Evolutionary conservation across 2,888 invertebrate genomes (phyloP).

Genomic region (Nipponacmea schrenckii): DNA sequence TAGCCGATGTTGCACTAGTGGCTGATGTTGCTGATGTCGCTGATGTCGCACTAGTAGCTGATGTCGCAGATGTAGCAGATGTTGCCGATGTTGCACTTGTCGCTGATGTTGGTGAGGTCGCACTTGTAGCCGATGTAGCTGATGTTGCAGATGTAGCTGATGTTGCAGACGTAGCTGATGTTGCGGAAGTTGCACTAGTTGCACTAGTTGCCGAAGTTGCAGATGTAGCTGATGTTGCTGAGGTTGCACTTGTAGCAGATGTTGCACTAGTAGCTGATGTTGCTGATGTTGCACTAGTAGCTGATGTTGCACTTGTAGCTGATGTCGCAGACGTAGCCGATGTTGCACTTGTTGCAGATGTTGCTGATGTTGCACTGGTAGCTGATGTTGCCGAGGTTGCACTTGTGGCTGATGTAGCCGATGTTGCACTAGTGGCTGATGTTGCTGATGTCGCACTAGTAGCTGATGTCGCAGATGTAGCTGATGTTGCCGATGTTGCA

Average conservation of each 20-base stretch:
- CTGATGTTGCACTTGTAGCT: background rate
- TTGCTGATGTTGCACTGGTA: background rate
- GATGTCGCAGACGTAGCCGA: background rate
- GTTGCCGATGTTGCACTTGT: background rate
- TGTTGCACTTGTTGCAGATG: background rate
- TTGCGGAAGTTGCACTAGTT: background rate
- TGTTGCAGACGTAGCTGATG: background rate
- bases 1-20: background rate
- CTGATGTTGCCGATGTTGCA: background rate
- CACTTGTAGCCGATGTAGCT: background rate
- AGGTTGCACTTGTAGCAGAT: background rate
- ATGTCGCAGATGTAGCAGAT: background rate
- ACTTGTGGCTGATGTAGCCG: background rate
- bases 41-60: background rate
- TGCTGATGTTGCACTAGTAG: background rate
- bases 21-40: background rate
- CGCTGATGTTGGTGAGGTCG: background rate
- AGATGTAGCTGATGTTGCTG: background rate
- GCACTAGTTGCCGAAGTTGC: background rate
- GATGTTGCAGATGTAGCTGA: background rate
- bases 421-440: background rate
- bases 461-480: background rate
- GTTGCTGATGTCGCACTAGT: background rate
- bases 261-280: background rate
- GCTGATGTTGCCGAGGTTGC: background rate